Conservation (phyloP, 2,797 vertebrate species). For the Esox masquinongy region DNA sequence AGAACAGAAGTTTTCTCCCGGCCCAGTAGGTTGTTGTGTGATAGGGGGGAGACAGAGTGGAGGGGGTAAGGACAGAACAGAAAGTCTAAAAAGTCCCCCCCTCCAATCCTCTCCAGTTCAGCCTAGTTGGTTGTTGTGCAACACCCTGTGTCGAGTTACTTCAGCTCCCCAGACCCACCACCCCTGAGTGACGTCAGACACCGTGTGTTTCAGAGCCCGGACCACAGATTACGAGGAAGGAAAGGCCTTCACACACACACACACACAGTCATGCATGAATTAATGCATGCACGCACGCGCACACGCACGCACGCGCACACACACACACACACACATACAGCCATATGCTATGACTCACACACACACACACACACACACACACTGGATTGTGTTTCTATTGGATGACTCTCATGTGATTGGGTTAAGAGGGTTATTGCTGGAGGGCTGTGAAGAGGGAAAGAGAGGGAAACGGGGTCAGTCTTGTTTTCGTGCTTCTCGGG, state of each 20-base stretch:
- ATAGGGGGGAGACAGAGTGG: too few species aligned
- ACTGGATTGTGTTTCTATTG: slow-evolving; percentile 37
- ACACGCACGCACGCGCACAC: slow-evolving; percentile 9
- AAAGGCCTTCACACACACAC: slow-evolving; percentile 7
- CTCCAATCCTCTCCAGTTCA: not conserved
- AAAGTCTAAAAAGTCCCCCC: not conserved
- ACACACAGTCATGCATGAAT: not conserved
- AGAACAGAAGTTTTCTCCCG: slow-evolving; percentile 20
- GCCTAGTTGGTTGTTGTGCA: slow-evolving; percentile 49
- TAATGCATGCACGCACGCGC: not conserved
- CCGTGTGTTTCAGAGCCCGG: slow-evolving; percentile 16
- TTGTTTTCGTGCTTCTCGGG: slow-evolving; percentile 11
- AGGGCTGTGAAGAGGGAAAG: not conserved
- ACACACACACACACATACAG: slow-evolving; percentile 1
- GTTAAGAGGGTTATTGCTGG: slow-evolving; percentile 35
- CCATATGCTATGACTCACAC: slow-evolving; percentile 8
- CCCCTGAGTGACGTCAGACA: slow-evolving; percentile 28
- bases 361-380: slow-evolving; percentile 2
- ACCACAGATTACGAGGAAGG: not conserved
- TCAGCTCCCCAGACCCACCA: slow-evolving; percentile 21
- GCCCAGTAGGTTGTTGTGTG: not conserved
- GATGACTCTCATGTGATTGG: slow-evolving; percentile 61
- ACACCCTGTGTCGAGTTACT: slow-evolving; percentile 59
- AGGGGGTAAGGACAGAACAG: not conserved
- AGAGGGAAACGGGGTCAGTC: not conserved